These are phyloP conservation scores for Eilema sororculum DNA, from an alignment of 2,888 invertebrate species.

Conservation along the genomic window DNA sequence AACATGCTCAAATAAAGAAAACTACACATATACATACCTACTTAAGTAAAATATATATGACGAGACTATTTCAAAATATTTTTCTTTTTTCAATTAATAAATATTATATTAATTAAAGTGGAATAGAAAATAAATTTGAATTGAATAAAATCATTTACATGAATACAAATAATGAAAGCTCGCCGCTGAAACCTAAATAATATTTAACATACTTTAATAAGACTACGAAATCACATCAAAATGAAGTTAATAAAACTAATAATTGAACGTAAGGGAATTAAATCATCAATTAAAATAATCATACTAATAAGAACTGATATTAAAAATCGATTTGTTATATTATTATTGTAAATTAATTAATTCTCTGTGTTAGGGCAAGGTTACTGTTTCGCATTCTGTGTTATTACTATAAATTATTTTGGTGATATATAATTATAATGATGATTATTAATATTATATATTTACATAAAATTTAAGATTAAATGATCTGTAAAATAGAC, in stretches of 20 bases:
- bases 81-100: not conserved
- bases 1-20: constrained; percentile 1
- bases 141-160: not conserved
- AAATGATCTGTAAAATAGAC: not conserved
- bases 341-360: not conserved
- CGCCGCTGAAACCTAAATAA: constrained; percentile 29
- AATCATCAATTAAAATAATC: constrained; percentile 47
- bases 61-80: not conserved
- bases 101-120: not conserved
- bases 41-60: not conserved
- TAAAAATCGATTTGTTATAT: not conserved
- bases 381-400: not conserved
- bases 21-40: not conserved
- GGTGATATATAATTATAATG: not conserved
- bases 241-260: constrained; percentile 67
- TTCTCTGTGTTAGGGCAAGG: not conserved
- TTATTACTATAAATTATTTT: not conserved
- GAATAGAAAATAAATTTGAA: not conserved
- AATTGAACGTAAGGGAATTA: constrained; percentile 81
- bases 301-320: constrained; percentile 17
- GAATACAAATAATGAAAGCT: not conserved
- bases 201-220: constrained; percentile 40
- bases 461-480: not conserved
- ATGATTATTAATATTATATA: not conserved
- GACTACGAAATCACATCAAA: constrained; percentile 60